These are phyloP conservation scores for Nannobrachium achirus DNA, from an alignment of 2,113 vertebrate genomes.

Conservation along the genomic window DNA sequence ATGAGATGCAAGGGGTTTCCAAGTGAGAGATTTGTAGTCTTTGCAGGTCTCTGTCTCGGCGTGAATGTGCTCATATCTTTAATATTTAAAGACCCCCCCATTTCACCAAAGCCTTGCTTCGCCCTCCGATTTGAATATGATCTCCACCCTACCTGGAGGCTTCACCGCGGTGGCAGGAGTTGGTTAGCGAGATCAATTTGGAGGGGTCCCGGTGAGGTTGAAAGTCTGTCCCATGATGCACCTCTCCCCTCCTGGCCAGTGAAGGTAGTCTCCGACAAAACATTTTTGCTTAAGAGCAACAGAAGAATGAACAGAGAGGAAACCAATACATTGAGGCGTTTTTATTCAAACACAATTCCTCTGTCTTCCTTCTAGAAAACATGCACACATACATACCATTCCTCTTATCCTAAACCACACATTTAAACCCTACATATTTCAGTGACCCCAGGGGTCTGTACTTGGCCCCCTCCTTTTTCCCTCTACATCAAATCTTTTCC, in stretches of 20 bases:
- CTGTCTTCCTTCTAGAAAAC: constrained; percentile 20
- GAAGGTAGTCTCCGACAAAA: constrained; percentile 58
- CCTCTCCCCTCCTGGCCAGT: constrained; percentile 34
- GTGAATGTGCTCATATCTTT: constrained; percentile 74
- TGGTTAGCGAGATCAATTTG: no score
- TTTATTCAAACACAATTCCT: constrained; percentile 49
- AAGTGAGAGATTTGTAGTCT: constrained; percentile 71
- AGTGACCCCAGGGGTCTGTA: no score
- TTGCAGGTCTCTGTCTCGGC: constrained; percentile 56
- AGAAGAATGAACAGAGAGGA: constrained; percentile 41
- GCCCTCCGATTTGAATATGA: constrained; percentile 73
- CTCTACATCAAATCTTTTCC: no score
- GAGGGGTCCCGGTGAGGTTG: constrained; percentile 59
- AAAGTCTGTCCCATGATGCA: constrained; percentile 62
- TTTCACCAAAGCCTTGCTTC: constrained; percentile 69
- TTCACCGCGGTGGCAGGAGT: constrained; percentile 55
- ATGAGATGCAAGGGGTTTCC: constrained; percentile 73
- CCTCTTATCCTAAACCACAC: constrained; percentile 25
- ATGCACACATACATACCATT: background rate
- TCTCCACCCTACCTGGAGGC: constrained; percentile 80
- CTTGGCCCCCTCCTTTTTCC: no score
- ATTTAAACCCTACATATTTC: no score
- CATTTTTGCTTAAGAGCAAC: constrained; percentile 54
- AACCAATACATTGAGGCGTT: constrained; percentile 35
- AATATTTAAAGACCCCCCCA: constrained; percentile 81